Conservation (phyloP, 2,113 vertebrate genomes). For the Leuciscus idus region DNA sequence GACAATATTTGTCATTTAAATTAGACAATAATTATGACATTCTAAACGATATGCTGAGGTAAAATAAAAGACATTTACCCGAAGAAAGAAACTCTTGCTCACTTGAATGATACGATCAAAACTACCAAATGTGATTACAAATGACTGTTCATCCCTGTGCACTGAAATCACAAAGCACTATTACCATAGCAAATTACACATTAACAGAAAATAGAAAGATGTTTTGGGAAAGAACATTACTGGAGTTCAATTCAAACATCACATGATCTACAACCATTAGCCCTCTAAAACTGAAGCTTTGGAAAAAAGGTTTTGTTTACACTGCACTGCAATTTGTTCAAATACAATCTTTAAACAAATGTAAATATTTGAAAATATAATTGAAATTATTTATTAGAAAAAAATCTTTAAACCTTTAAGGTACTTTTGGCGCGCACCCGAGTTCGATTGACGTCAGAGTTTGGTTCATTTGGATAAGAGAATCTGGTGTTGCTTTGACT, state of each 20-base stretch:
- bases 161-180: neutral
- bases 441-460: no score
- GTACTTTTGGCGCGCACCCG: no score
- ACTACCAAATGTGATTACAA: neutral
- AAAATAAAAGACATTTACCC: neutral
- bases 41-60: neutral
- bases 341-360: no score
- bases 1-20: neutral
- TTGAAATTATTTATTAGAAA: no score
- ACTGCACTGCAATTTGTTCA: no score
- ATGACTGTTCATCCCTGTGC: neutral
- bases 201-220: neutral
- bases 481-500: neutral
- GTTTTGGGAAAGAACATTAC: neutral
- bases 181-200: neutral
- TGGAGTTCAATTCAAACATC: conserved; percentile 54
- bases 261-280: conserved; percentile 58
- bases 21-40: neutral
- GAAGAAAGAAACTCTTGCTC: neutral
- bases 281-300: conserved; percentile 45
- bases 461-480: neutral
- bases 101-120: neutral
- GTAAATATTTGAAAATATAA: no score
- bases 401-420: no score
- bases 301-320: neutral